Base-by-base conservation (phyloP, 1,140 invertebrate genomes). In the Sycobia sp. region DNA sequence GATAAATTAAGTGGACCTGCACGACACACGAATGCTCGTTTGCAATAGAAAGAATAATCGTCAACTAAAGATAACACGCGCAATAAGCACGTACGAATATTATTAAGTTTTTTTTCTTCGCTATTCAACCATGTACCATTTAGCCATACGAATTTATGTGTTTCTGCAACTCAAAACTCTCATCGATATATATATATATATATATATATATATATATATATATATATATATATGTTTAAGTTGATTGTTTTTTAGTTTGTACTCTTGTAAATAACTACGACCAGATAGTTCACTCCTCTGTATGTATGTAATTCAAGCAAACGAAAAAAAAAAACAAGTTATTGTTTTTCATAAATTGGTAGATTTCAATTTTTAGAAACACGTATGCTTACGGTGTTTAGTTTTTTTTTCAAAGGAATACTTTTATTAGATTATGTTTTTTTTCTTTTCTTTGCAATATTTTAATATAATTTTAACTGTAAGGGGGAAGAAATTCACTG, bases 241-340 rank as follows among this genome's bases (percentile, higher is more conserved):
- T 11, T 32, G 4, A 32, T 32, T 7, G 4, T 44, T 16, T 50
- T 64, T 50, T 68, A 66, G 70, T 72, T 72, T 72, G 63, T 71
- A 73, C 67, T 67, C 50, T 69, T 73, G 71, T 73, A 73, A 66
- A 73, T 71, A 72, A 62, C 59, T 67, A 49, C n/a, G 59, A 56
- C 44, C 60, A 57, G 34, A 49, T n/a, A n/a, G n/a, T 25, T 51
- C 22, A 32, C 34, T 47, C 16, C 27, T 23, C 16, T 50, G 23
- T 39, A 25, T 20, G 53, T 50, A 32, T 32, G 20, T 56, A 56
- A 62, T 13, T 34, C 34, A 55, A 49, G 25, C 53, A n/a, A n/a
- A 62, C 53, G 18, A 16, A 44, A 14, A 10, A 47, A 4, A 36
- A n/a, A n/a, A n/a, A n/a, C n/a, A n/a, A n/a, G n/a, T n/a, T n/a